Evolutionary conservation across 2,797 vertebrate species (phyloP).

Genomic region (Zalophus californianus): DNA sequence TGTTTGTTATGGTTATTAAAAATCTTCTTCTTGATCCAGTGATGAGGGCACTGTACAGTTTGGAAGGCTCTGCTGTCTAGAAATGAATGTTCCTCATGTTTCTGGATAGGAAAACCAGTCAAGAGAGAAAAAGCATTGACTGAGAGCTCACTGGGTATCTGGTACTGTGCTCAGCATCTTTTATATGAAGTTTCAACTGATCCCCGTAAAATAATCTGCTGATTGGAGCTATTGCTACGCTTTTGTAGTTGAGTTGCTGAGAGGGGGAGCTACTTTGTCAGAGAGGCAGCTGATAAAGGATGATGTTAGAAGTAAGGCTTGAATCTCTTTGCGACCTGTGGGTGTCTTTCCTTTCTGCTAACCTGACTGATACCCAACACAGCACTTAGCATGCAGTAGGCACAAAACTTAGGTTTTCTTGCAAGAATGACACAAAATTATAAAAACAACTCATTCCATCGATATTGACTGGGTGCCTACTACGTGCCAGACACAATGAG

Average conservation of each 20-base stretch:
- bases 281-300: neutral
- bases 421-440: neutral
- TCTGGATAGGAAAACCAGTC: neutral
- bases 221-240: neutral
- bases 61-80: neutral
- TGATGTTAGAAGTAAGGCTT: neutral
- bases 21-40: neutral
- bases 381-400: neutral
- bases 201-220: neutral
- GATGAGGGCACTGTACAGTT: neutral
- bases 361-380: neutral
- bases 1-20: neutral
- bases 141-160: neutral
- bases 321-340: neutral
- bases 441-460: neutral
- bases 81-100: neutral
- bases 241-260: neutral
- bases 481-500: constrained; percentile 50
- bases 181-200: neutral
- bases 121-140: neutral
- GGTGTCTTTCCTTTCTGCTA: neutral
- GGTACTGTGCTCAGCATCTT: neutral
- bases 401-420: neutral
- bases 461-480: constrained; percentile 64
- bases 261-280: neutral